phyloP scores from a whole-genome alignment of 1,140 invertebrate genomes.

The Drosophila pruinosa region DNA sequence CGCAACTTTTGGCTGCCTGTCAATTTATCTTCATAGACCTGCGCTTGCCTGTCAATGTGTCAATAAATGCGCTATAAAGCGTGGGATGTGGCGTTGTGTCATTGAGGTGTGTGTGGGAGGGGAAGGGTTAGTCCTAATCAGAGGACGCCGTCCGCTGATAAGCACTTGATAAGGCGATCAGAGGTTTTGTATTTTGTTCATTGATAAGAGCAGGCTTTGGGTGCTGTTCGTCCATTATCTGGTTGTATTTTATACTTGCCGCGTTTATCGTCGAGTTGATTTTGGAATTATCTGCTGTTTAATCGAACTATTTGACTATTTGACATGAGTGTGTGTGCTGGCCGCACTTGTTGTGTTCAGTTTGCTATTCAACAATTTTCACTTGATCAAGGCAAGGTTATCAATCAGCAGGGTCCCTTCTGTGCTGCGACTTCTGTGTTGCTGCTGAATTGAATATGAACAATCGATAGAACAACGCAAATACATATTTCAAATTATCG shows the following conservation, averaged over 20 bases:
- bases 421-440: conserved; percentile 15
- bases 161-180: conserved; percentile 36
- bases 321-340: conserved; percentile 60
- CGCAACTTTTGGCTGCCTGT: conserved; percentile 50
- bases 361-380: conserved; percentile 50
- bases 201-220: conserved; percentile 9
- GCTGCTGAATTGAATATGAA: conserved; percentile 26
- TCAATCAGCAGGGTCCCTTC: conserved; percentile 25
- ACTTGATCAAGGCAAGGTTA: conserved; percentile 9
- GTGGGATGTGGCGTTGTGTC: conserved; percentile 7
- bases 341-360: conserved; percentile 72
- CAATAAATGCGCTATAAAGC: conserved; percentile 70
- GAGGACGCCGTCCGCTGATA: conserved; percentile 41
- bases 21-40: conserved; percentile 74
- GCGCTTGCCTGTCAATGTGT: conserved; percentile 74
- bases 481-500: conserved; percentile 26
- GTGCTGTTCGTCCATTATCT: conserved; percentile 61
- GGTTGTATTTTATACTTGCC: conserved; percentile 45
- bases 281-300: conserved; percentile 77
- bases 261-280: conserved; percentile 66
- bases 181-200: not conserved
- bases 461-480: conserved; percentile 19
- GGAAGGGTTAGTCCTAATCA: conserved; percentile 30
- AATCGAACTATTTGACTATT: conserved; percentile 57
- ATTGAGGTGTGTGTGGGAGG: not conserved